Conservation (phyloP, 1,140 invertebrate genomes). For the Saxidomus purpurata region DNA sequence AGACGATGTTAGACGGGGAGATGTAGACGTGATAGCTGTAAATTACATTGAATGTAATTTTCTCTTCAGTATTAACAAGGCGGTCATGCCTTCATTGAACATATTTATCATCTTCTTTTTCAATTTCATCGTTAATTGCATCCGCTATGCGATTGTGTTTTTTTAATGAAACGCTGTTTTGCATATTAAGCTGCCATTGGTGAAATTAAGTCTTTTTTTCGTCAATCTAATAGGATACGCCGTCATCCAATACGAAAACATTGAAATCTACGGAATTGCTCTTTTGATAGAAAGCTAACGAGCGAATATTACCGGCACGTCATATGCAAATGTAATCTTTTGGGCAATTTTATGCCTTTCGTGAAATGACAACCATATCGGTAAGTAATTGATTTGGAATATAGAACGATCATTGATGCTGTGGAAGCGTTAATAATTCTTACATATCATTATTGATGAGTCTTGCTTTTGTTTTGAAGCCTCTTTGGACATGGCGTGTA, state of each 20-base stretch:
- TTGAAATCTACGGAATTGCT: background rate
- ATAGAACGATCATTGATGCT: background rate
- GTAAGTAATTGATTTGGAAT: background rate
- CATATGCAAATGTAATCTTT: background rate
- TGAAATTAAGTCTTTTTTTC: background rate
- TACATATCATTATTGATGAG: too few relatives aligned
- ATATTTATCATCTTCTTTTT: too few relatives aligned
- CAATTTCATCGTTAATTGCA: too few relatives aligned
- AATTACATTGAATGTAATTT: too few relatives aligned
- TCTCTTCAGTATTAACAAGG: too few relatives aligned
- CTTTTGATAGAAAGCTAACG: background rate
- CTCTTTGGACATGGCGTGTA: too few relatives aligned
- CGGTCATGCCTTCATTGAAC: too few relatives aligned
- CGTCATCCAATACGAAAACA: background rate
- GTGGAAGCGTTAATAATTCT: too few relatives aligned
- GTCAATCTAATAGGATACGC: background rate
- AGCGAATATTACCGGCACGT: background rate
- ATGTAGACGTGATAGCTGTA: too few relatives aligned
- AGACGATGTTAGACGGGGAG: too few relatives aligned
- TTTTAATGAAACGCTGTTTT: background rate
- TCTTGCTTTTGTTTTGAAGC: too few relatives aligned
- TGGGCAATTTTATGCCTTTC: background rate
- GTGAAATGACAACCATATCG: background rate
- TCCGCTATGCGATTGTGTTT: too few relatives aligned
- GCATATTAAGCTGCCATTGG: background rate